A percentile compares a stretch with the other conserved stretches of the same genome.
Conservation (phyloP, 2,113 vertebrate genomes). For the Panurus biarmicus region DNA sequence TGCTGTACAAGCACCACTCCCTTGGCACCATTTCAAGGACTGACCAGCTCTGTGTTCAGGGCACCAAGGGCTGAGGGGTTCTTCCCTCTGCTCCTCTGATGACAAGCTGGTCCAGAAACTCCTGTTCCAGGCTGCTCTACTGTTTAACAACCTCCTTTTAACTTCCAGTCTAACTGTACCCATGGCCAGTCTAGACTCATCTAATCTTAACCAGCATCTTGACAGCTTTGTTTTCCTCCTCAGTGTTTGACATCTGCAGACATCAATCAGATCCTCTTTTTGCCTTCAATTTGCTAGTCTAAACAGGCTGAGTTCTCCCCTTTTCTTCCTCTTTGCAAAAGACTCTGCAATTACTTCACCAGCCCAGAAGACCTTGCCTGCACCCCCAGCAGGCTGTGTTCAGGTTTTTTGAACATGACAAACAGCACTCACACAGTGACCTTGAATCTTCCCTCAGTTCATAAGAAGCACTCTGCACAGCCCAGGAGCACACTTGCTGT, state of each 20-base stretch:
- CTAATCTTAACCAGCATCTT: slow-evolving; percentile 19
- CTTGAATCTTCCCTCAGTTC: background rate
- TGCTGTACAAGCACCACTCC: background rate
- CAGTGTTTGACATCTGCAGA: background rate
- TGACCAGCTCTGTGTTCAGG: background rate
- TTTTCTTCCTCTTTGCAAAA: background rate
- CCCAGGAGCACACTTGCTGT: background rate
- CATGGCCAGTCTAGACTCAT: slow-evolving; percentile 12
- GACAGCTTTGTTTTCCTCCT: slow-evolving; percentile 8
- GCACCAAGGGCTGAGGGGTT: background rate
- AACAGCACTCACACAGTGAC: background rate
- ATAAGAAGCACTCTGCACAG: background rate
- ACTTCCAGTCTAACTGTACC: slow-evolving; percentile 41
- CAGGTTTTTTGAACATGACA: background rate
- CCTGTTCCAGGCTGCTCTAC: background rate
- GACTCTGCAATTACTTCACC: background rate
- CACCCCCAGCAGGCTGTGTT: background rate
- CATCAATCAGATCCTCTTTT: slow-evolving; percentile 31
- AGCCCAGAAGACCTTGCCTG: background rate
- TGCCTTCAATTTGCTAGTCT: slow-evolving; percentile 18
- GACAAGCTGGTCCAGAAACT: slow-evolving; percentile 29
- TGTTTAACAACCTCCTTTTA: slow-evolving; percentile 6
- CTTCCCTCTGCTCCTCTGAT: background rate
- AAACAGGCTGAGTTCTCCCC: background rate
- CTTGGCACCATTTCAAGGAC: background rate